These are phyloP conservation scores for Linyphia triangularis DNA, from an alignment of 2,888 invertebrate species.

Conservation along the genomic window DNA sequence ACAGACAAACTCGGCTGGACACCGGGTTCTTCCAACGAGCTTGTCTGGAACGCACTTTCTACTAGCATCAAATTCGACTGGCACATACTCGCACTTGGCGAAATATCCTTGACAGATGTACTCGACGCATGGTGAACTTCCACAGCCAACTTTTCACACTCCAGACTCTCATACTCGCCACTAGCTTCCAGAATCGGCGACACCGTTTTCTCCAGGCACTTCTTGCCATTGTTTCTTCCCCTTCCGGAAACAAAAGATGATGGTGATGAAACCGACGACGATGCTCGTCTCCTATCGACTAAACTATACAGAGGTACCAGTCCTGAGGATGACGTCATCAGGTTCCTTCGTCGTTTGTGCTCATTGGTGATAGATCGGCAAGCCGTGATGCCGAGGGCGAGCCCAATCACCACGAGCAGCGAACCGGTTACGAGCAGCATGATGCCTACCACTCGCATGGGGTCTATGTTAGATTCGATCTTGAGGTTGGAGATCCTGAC, in stretches of 20 bases:
- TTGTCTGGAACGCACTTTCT: no score
- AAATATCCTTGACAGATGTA: background rate
- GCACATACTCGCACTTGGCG: background rate
- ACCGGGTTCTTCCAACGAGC: no score
- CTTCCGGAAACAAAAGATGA: background rate
- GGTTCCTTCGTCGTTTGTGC: background rate
- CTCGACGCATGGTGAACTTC: background rate
- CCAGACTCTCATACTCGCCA: conserved; percentile 36
- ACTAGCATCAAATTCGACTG: no score
- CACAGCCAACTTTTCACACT: background rate
- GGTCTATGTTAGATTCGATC: conserved; percentile 46
- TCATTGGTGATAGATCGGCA: conserved; percentile 57
- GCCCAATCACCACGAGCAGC: conserved; percentile 63
- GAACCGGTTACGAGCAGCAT: conserved; percentile 65
- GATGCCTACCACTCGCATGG: conserved; percentile 69
- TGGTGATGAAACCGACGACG: conserved; percentile 33
- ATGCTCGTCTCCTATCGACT: conserved; percentile 5
- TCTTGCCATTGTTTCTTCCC: background rate
- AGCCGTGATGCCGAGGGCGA: conserved; percentile 62
- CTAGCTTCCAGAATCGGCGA: conserved; percentile 53
- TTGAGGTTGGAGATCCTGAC: background rate
- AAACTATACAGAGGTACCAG: conserved; percentile 8
- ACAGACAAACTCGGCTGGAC: no score
- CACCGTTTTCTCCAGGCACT: conserved; percentile 31
- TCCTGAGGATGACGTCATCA: conserved; percentile 22